Evolutionary conservation across 2,797 vertebrate species (phyloP).

Genomic region (Toxotes lorentzi): DNA sequence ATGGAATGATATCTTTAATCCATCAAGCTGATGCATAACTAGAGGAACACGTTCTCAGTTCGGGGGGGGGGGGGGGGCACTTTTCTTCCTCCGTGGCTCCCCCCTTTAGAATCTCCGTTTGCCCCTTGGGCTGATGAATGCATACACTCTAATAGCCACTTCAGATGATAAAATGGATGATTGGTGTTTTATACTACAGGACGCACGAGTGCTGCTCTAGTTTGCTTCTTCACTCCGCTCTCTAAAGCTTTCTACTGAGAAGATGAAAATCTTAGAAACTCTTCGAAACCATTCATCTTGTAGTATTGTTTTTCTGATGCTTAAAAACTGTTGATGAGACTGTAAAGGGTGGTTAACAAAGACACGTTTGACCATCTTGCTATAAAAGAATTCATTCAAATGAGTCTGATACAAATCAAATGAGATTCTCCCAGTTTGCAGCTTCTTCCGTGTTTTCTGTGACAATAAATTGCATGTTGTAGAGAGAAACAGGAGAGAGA

Average conservation of each 20-base stretch:
- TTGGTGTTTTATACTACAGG: slow-evolving; percentile 70
- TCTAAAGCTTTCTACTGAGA: slow-evolving; percentile 35
- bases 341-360: slow-evolving; percentile 12
- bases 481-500: slow-evolving; percentile 7
- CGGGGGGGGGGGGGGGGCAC: slow-evolving; percentile 53
- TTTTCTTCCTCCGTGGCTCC: slow-evolving; percentile 81
- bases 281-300: background rate
- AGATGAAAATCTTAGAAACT: slow-evolving; percentile 13
- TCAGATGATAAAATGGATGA: slow-evolving; percentile 80
- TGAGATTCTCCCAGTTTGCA: background rate
- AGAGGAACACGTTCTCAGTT: slow-evolving; percentile 70
- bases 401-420: slow-evolving; percentile 19
- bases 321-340: slow-evolving; percentile 37
- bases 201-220: slow-evolving; percentile 36
- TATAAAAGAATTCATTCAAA: slow-evolving; percentile 7
- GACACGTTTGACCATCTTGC: slow-evolving; percentile 4
- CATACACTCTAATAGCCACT: slow-evolving; percentile 75
- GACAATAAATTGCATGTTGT: background rate
- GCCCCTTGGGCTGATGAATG: slow-evolving; percentile 79
- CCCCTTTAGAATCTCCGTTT: slow-evolving; percentile 74
- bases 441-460: slow-evolving; percentile 31
- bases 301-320: slow-evolving; percentile 13
- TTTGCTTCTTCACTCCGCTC: slow-evolving; percentile 43
- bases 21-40: slow-evolving; percentile 85
- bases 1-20: slow-evolving; percentile 81